Percentiles rank a stretch among this genome's conserved stretches.
phyloP scores from a whole-genome alignment of 2,797 vertebrate species.

The Betta splendens region DNA sequence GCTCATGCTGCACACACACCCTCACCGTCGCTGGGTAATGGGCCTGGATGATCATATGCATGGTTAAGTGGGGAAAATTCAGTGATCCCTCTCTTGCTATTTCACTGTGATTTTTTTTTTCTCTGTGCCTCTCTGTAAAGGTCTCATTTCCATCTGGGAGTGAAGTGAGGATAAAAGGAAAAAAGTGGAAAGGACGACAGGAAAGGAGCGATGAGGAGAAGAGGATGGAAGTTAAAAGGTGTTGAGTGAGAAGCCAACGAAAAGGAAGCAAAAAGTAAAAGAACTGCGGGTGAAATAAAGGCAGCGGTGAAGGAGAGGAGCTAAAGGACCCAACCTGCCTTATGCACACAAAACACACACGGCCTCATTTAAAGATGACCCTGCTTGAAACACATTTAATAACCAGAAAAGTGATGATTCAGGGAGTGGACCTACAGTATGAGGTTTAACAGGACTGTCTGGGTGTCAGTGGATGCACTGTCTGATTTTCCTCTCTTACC shows the following conservation, averaged over 20 bases:
- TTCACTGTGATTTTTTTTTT: background rate
- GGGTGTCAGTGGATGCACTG: background rate
- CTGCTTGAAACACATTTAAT: no score
- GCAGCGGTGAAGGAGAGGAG: constrained; percentile 1
- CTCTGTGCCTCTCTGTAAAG: constrained; percentile 30
- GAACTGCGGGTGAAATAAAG: constrained; percentile 7
- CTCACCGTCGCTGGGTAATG: constrained; percentile 12
- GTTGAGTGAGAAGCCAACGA: background rate
- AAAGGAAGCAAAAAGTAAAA: background rate
- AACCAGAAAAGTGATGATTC: constrained; percentile 5
- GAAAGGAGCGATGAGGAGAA: background rate
- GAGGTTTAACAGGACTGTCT: background rate
- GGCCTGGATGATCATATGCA: constrained; percentile 2
- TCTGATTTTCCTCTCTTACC: constrained; percentile 25
- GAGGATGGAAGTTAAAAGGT: background rate
- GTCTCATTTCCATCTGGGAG: constrained; percentile 51
- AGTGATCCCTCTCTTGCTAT: background rate
- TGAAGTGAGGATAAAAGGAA: constrained; percentile 31
- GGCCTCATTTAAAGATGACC: no score
- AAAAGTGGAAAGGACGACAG: constrained; percentile 4
- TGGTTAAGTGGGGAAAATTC: constrained; percentile 13
- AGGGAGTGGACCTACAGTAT: background rate
- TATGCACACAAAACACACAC: constrained; percentile 5
- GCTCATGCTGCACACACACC: constrained; percentile 12
- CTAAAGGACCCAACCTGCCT: constrained; percentile 3